A percentile compares a stretch with the other conserved stretches of the same genome.
Conservation (phyloP, 2,113 vertebrate species). For the Setophaga kirtlandii region DNA sequence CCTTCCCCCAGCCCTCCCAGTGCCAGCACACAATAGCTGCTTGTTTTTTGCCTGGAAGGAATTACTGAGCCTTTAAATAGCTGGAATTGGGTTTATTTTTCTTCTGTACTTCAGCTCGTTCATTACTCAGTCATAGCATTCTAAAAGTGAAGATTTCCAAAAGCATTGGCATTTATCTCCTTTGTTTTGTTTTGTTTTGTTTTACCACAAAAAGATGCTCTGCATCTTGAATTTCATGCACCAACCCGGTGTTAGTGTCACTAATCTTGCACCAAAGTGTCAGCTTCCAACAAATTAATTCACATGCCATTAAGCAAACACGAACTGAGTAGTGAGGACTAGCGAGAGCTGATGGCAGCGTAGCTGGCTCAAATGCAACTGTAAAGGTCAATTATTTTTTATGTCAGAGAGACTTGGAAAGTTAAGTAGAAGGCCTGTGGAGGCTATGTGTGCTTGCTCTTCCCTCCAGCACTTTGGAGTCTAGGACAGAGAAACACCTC, state of each 20-base stretch:
- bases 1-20: not conserved
- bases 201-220: not conserved
- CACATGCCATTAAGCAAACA: not conserved
- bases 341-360: not conserved
- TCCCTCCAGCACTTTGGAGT: not conserved
- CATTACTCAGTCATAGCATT: not conserved
- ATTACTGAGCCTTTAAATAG: conserved; percentile 34
- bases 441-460: not conserved
- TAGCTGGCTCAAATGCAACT: not conserved
- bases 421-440: not conserved
- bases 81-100: conserved; percentile 23
- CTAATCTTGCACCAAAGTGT: not conserved
- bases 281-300: conserved; percentile 6
- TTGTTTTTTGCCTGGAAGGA: conserved; percentile 27
- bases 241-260: not conserved
- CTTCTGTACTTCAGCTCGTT: not conserved
- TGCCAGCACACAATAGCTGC: not conserved
- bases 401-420: not conserved
- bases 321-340: not conserved
- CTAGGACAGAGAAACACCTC: not conserved
- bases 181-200: not conserved
- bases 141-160: not conserved
- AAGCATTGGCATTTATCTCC: not conserved
- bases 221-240: not conserved
- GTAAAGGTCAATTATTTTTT: not conserved